These are phyloP conservation scores for Esox lucius DNA, from an alignment of 2,797 vertebrate species.

Conservation along the genomic window DNA sequence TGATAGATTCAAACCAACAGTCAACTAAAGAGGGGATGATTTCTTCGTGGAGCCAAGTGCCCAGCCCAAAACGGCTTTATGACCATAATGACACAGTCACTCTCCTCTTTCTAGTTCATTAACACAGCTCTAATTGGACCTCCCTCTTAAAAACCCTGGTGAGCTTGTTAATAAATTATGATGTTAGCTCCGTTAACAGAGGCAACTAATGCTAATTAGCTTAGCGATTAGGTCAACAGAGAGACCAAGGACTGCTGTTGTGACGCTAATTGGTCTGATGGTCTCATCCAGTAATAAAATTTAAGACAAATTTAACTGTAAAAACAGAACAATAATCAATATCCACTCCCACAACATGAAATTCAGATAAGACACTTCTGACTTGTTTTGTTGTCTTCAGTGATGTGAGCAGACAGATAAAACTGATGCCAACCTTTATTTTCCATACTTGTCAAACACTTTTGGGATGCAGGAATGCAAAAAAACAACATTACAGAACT, in stretches of 20 bases:
- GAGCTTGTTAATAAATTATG: conserved; percentile 30
- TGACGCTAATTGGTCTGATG: conserved; percentile 11
- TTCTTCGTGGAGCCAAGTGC: background rate
- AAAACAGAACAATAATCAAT: background rate
- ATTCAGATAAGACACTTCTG: no score
- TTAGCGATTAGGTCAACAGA: conserved; percentile 12
- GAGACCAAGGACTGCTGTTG: conserved; percentile 1
- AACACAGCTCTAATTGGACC: conserved; percentile 20
- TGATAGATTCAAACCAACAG: background rate
- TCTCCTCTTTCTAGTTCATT: conserved; percentile 2
- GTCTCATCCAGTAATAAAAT: conserved; percentile 1
- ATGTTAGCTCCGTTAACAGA: conserved; percentile 20
- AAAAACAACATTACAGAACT: no score
- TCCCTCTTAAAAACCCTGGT: conserved; percentile 5
- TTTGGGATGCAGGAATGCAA: no score
- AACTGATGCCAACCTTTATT: no score
- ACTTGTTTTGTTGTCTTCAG: no score
- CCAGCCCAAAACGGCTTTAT: background rate
- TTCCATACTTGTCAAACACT: no score
- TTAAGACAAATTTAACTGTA: background rate
- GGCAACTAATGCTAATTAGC: conserved; percentile 16
- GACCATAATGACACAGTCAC: background rate
- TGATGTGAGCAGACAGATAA: no score
- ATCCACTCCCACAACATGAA: background rate
- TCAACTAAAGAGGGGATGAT: background rate